phyloP scores from a whole-genome alignment of 2,113 vertebrate species.

The Dromiciops gliroides region DNA sequence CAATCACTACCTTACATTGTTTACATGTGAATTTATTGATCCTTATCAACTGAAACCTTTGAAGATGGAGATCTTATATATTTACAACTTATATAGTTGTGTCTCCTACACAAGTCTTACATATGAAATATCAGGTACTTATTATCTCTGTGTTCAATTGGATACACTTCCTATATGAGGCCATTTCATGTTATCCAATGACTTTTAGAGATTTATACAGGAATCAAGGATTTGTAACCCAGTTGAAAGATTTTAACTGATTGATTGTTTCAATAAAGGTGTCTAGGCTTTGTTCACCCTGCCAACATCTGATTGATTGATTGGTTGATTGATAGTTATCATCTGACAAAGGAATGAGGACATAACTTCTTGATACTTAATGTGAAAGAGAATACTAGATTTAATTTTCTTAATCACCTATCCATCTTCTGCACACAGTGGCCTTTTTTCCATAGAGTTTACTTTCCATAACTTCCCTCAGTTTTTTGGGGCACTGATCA shows the following conservation, averaged over 20 bases:
- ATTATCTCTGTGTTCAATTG: background rate
- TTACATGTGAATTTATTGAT: background rate
- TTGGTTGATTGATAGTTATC: background rate
- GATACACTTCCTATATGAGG: background rate
- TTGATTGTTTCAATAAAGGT: background rate
- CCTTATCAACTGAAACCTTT: background rate
- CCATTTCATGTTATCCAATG: background rate
- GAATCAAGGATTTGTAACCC: background rate
- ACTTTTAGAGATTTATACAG: background rate
- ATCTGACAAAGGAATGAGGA: background rate
- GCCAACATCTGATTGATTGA: fast-evolving
- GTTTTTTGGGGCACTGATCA: background rate
- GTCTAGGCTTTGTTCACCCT: background rate
- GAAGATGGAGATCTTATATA: background rate
- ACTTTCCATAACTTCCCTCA: background rate
- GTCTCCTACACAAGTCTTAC: background rate
- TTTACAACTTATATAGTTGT: background rate
- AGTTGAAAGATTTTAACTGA: background rate
- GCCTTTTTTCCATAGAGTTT: background rate
- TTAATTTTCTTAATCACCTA: background rate
- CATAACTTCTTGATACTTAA: background rate
- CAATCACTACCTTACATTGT: background rate
- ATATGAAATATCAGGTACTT: background rate
- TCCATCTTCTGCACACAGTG: background rate
- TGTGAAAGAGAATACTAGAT: background rate